Percentiles rank a stretch among this genome's conserved stretches.
phyloP scores from a whole-genome alignment of 2,113 vertebrate genomes.

The Rhinolophus sinicus region DNA sequence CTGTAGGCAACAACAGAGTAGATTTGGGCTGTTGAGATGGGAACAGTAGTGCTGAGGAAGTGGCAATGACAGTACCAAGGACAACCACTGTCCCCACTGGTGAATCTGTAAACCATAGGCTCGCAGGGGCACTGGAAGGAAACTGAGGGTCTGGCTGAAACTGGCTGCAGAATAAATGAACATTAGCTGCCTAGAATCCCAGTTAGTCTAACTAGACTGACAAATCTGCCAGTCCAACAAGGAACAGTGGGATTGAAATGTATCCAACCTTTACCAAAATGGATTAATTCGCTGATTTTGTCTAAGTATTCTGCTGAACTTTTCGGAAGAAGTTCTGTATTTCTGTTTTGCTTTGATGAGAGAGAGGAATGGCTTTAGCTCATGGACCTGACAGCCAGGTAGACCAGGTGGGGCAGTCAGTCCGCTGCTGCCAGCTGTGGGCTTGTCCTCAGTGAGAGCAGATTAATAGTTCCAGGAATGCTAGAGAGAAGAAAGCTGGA shows the following conservation, averaged over 20 bases:
- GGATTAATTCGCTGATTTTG: not conserved
- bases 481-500: not conserved
- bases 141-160: not conserved
- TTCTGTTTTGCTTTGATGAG: not conserved
- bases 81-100: too few relatives aligned
- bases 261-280: not conserved
- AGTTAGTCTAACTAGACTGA: too few relatives aligned
- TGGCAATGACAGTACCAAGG: too few relatives aligned
- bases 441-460: not conserved
- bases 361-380: not conserved
- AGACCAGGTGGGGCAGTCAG: accelerated
- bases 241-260: too few relatives aligned
- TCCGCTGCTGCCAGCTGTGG: not conserved
- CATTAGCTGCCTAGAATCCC: not conserved
- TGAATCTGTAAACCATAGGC: not conserved
- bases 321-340: not conserved
- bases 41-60: too few relatives aligned
- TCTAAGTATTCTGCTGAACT: not conserved
- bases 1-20: not conserved
- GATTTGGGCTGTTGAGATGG: too few relatives aligned
- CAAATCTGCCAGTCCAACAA: too few relatives aligned
- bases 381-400: not conserved
- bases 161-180: too few relatives aligned
- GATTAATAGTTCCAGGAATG: not conserved
- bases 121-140: not conserved